Evolutionary conservation across 2,797 vertebrate species (phyloP), one percentile per base, ranked within the genome.

Genomic region (Anolis apletophallus): DNA sequence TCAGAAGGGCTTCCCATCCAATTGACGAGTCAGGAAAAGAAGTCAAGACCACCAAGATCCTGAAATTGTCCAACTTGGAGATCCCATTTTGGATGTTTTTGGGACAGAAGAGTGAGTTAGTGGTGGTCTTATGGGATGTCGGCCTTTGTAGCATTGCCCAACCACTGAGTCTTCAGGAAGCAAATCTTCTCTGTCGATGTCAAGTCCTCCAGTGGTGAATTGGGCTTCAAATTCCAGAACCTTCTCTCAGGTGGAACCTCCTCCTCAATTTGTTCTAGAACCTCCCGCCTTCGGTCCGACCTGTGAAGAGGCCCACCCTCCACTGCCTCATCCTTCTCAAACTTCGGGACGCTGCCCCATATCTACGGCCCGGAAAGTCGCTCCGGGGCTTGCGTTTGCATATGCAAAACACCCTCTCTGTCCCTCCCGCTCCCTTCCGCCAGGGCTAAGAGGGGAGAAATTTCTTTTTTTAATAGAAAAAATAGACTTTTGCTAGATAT

Each of bases 381-480:
- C 3, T 52, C 55, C 3, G 81, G 75, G 68, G 57, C 67, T 83
- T 83, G 86, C 8, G 5, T 80, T 74, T 36, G 26, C 55, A 79
- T 83, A 79, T 84, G 81, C 81, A 87, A 80, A 67, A 82, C 52
- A 29, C 67, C 46, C 59, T 72, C 19, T 14, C 23, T 14, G 5
- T 64, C 64, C 34, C 19, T 34, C 46, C 61, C 14, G 21, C 34
- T 73, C 23, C 6, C 26, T 36, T 19, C n/a, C 36, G 34, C 32
- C 8, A 26, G 68, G 32, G 83, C 73, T 57, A 76, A 12, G 57
- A 67, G 64, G 23, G 10, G 46, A 9, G 3, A 23, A 16, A 36
- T 29, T 64, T 29, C 61, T 29, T 13, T 64, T 26, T 29, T 29
- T 59, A 19, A 19, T 57, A 17, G 16, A 57, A 17, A 29, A 64